Conservation (phyloP, 2,113 vertebrate genomes). For the Aegotheles bennettii region DNA sequence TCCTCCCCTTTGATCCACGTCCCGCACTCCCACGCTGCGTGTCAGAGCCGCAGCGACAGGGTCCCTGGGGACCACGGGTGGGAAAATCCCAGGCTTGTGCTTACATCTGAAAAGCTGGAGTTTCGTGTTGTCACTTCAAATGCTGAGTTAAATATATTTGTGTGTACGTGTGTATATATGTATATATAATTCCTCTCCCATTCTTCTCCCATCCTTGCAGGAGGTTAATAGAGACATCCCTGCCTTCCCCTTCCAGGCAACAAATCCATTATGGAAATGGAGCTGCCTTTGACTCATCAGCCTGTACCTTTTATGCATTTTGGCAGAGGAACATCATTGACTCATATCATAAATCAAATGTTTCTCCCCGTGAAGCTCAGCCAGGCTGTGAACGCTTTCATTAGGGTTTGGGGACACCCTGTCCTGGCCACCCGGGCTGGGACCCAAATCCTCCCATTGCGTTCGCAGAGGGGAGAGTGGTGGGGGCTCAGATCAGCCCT, state of each 20-base stretch:
- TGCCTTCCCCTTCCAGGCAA: neutral
- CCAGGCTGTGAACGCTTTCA: neutral
- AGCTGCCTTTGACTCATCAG: constrained; percentile 44
- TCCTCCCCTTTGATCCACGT: neutral
- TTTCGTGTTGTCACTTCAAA: neutral
- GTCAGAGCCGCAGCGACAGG: neutral
- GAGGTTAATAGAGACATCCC: neutral
- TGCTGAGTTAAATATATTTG: neutral
- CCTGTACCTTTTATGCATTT: neutral
- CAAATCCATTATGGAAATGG: neutral
- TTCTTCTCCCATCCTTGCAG: neutral
- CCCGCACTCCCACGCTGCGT: fast-evolving
- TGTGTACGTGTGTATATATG: fast-evolving
- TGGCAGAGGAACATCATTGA: constrained; percentile 42
- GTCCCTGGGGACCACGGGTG: fast-evolving
- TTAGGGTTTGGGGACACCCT: constrained; percentile 33
- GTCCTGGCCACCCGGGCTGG: neutral
- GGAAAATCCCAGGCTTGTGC: neutral
- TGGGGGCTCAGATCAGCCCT: neutral
- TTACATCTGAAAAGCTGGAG: neutral
- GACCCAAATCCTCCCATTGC: neutral
- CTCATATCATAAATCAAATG: constrained; percentile 34
- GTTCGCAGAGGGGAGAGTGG: neutral
- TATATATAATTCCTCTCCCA: neutral
- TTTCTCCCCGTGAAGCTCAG: neutral